Conservation (phyloP, 2,113 vertebrate species). For the Trogon surrucura region DNA sequence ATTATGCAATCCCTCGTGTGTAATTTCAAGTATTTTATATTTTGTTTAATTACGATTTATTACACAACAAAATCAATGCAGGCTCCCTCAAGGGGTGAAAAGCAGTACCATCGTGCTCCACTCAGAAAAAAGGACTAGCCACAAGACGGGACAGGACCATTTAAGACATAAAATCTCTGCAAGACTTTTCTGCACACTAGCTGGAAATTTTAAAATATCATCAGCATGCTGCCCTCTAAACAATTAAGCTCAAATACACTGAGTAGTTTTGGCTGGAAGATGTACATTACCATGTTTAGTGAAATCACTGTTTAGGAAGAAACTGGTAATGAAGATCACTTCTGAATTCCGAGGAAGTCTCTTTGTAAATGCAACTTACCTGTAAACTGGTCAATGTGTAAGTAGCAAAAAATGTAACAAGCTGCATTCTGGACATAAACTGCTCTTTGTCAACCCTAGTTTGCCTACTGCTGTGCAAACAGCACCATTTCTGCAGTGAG, state of each 20-base stretch:
- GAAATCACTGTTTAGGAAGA: neutral
- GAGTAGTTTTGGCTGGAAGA: neutral
- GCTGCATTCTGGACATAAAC: neutral
- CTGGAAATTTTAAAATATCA: neutral
- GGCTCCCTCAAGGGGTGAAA: neutral
- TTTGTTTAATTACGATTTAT: neutral
- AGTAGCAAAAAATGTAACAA: neutral
- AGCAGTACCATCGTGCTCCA: neutral
- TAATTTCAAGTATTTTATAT: neutral
- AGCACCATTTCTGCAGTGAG: neutral
- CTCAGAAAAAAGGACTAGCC: neutral
- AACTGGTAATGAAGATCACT: neutral
- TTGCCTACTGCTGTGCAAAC: neutral
- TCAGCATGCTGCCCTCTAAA: neutral
- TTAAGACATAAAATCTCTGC: neutral
- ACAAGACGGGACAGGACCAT: neutral
- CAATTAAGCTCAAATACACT: neutral
- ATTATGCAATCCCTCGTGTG: neutral
- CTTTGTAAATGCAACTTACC: neutral
- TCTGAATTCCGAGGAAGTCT: neutral
- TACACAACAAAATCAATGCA: neutral
- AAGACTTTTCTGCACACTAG: neutral
- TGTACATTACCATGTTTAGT: neutral
- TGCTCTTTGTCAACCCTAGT: neutral
- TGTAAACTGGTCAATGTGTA: accelerated